Evolutionary conservation across 2,888 invertebrate species (phyloP).

Genomic region (Ceraclea dissimilis): DNA sequence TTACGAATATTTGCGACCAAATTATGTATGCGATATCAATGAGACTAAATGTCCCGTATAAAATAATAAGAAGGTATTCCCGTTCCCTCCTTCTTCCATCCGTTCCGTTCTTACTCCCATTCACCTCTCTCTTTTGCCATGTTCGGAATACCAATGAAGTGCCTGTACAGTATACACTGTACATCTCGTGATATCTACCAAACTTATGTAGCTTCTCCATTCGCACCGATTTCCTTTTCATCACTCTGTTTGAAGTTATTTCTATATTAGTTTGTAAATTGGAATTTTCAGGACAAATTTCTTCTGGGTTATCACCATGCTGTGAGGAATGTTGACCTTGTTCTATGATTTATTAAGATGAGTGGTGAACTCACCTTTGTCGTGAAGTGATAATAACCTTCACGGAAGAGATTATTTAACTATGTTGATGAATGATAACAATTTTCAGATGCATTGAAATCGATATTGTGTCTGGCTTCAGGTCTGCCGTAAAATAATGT

Average conservation of each 20-base stretch:
- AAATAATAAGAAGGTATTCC: too few species aligned
- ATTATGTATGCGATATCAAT: background rate
- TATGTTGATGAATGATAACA: too few species aligned
- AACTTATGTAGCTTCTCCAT: background rate
- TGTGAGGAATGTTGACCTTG: background rate
- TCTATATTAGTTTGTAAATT: background rate
- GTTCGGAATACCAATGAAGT: background rate
- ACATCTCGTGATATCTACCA: background rate
- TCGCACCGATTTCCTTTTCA: background rate
- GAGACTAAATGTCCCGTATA: too few species aligned
- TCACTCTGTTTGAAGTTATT: background rate
- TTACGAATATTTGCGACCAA: background rate
- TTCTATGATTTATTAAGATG: too few species aligned
- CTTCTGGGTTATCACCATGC: background rate
- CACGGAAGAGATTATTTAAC: too few species aligned
- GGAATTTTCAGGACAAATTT: background rate
- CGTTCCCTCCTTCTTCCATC: background rate
- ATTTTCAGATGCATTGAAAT: too few species aligned
- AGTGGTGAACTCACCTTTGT: too few species aligned
- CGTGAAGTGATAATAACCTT: too few species aligned
- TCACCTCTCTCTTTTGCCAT: background rate
- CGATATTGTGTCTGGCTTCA: too few species aligned
- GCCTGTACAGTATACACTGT: too few species aligned
- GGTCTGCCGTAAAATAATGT: too few species aligned
- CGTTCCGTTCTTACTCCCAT: background rate